These are phyloP conservation scores for Myotis planiceps DNA, from an alignment of 2,797 vertebrate genomes.

Conservation along the genomic window DNA sequence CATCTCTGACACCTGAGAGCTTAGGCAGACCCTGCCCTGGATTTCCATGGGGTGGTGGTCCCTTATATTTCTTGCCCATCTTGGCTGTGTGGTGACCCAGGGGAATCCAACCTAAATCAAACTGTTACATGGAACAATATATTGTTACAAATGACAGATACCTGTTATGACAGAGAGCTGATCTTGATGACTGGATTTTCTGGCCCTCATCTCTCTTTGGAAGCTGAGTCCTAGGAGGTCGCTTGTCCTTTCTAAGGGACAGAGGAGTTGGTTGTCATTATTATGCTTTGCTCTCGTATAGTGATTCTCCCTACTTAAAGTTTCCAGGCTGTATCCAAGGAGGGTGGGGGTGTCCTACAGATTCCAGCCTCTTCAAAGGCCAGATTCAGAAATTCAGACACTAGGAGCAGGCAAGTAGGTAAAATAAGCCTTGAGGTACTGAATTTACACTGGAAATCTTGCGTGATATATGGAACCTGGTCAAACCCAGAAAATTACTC, in stretches of 20 bases:
- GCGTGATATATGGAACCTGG: neutral
- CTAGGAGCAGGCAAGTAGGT: conserved; percentile 47
- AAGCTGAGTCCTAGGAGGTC: neutral
- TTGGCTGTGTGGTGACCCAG: no score
- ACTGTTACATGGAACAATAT: neutral
- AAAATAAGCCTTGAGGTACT: conserved; percentile 59
- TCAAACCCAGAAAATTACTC: neutral
- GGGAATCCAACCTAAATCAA: neutral
- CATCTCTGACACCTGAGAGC: neutral
- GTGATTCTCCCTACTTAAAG: neutral
- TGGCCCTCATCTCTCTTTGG: neutral
- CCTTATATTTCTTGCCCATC: neutral
- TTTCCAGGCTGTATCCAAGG: neutral
- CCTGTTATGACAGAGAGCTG: neutral
- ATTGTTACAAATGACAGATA: neutral
- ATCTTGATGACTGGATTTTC: neutral
- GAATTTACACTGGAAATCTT: conserved; percentile 27
- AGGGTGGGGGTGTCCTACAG: neutral
- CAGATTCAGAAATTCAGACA: conserved; percentile 61
- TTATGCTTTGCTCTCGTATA: neutral
- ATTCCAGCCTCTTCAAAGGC: conserved; percentile 67
- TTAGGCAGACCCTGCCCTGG: neutral
- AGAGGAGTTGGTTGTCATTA: neutral
- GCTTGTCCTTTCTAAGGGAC: neutral
- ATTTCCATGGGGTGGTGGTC: neutral